Conservation (phyloP, 2,888 invertebrate genomes). For the Noctua janthina region DNA sequence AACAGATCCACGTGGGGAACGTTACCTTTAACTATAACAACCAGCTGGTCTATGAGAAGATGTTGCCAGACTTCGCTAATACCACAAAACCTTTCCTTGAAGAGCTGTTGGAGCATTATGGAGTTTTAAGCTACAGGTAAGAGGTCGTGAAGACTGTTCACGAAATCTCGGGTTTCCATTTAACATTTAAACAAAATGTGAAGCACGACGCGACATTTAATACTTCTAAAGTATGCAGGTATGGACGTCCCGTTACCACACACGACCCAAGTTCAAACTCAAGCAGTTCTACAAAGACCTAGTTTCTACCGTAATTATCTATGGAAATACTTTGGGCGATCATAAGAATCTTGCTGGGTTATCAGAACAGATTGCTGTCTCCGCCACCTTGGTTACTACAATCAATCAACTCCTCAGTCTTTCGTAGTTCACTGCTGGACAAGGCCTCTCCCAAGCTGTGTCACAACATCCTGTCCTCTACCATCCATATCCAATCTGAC, state of each 20-base stretch:
- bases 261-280: background rate
- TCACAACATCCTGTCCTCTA: background rate
- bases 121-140: slow-evolving; percentile 92
- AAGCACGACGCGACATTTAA: background rate
- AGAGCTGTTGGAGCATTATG: slow-evolving; percentile 91
- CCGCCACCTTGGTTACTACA: no score
- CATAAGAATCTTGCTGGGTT: background rate
- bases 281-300: background rate
- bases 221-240: background rate
- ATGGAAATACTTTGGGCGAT: background rate
- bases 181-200: background rate
- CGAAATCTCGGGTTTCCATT: background rate
- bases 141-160: background rate
- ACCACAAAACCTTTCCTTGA: slow-evolving; percentile 91
- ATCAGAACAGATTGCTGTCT: background rate
- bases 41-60: slow-evolving; percentile 90
- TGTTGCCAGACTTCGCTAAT: slow-evolving; percentile 92
- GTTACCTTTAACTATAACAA: slow-evolving; percentile 75
- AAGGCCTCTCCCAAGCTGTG: background rate
- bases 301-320: background rate
- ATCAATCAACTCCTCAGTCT: background rate
- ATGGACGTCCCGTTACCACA: background rate
- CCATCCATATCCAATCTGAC: no score
- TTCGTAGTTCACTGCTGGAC: background rate
- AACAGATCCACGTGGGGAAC: slow-evolving; percentile 81